A percentile compares a stretch with the other conserved stretches of the same genome.
Conservation (phyloP, 2,113 vertebrate genomes). For the Leuciscus idus region DNA sequence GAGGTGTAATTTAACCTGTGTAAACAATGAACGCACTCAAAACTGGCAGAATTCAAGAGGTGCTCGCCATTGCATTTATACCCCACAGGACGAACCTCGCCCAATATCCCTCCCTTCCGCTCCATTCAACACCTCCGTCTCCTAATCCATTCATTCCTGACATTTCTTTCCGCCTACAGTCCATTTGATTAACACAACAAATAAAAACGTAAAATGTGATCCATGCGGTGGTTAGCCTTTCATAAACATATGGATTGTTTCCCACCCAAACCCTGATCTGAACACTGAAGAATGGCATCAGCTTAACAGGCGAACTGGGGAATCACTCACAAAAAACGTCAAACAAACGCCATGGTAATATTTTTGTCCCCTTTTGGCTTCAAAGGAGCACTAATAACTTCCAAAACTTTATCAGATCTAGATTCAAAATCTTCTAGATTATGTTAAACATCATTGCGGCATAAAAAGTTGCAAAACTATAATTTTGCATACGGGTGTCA, state of each 20-base stretch:
- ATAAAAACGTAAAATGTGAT: constrained; percentile 2
- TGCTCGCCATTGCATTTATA: not conserved
- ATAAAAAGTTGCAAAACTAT: not conserved
- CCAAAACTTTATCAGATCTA: not conserved
- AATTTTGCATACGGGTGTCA: too few relatives aligned
- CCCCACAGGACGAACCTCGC: constrained; percentile 2
- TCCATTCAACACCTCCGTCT: constrained; percentile 6
- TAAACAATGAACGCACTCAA: not conserved
- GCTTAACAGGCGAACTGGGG: not conserved
- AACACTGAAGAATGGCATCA: not conserved
- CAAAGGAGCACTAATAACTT: not conserved
- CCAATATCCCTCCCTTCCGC: constrained; percentile 15
- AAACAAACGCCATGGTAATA: not conserved
- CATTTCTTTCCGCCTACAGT: constrained; percentile 16
- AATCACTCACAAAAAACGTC: not conserved
- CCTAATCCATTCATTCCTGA: constrained; percentile 22
- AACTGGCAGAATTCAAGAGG: constrained; percentile 1
- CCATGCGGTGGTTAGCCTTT: not conserved
- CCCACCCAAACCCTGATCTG: constrained; percentile 17
- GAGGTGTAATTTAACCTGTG: not conserved
- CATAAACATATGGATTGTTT: not conserved
- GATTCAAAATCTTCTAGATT: not conserved
- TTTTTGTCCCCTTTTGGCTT: not conserved
- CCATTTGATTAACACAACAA: constrained; percentile 15
- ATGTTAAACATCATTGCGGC: not conserved